A percentile compares a stretch with the other conserved stretches of the same genome.
These are phyloP conservation scores for Ectropis crepuscularia DNA, from an alignment of 2,888 invertebrate genomes.

Conservation along the genomic window DNA sequence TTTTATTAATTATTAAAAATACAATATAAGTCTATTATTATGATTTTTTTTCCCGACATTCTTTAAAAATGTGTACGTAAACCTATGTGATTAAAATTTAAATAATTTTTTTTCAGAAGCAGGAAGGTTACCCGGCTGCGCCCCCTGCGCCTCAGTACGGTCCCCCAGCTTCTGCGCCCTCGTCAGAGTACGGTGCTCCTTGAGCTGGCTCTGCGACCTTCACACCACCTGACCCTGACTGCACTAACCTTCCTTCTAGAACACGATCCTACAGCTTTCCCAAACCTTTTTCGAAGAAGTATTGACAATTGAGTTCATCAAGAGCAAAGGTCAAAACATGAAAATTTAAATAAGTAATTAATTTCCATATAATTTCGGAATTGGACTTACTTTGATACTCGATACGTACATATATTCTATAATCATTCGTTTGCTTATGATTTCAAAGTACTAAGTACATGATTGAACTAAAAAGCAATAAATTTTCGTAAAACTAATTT, in stretches of 20 bases:
- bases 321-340: no score
- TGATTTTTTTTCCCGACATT: no score
- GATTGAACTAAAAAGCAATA: no score
- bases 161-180: conserved; percentile 78
- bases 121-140: conserved; percentile 84
- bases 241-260: conserved; percentile 49
- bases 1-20: no score
- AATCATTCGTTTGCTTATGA: not conserved
- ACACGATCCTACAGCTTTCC: conserved; percentile 21
- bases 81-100: no score
- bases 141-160: conserved; percentile 74
- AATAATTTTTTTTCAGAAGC: conserved; percentile 73
- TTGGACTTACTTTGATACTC: not conserved
- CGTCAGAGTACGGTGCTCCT: conserved; percentile 86
- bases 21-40: no score
- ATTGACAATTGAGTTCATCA: no score
- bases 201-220: conserved; percentile 57
- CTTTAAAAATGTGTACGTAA: no score
- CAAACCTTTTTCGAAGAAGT: not conserved
- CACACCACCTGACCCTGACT: conserved; percentile 48
- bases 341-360: not conserved
- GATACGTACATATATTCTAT: not conserved
- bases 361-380: not conserved
- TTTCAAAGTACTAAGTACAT: no score
- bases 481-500: no score